Base-by-base conservation (phyloP, 2,797 vertebrate genomes). In the Pipistrellus pygmaeus region DNA sequence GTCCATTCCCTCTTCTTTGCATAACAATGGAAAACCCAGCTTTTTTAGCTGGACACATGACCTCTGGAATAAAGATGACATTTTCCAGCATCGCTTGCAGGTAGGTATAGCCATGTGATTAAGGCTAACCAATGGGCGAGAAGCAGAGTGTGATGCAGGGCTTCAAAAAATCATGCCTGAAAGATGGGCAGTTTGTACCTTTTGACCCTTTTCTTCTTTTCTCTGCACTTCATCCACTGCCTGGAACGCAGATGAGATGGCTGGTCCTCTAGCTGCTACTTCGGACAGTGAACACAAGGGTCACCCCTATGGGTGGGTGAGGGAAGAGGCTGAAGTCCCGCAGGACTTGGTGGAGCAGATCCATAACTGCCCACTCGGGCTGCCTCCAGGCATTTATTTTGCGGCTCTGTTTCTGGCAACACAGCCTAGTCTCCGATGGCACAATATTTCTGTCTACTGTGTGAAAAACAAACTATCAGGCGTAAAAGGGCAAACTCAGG, bases 181-280 rank as follows among this genome's bases (percentile, higher is more conserved):
- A 92, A 68, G 20, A 68, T 0, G 72, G 51, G 38, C 9, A 10
- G 8, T 46, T 41, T 60, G 41, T n/a, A 44, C 72, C n/a, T 81
- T 62, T 83, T 48, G 27, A 51, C 41, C 0, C 1, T 69, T 89
- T 78, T 57, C 60, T 90, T 78, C 60, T 90, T 78, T 11, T 23
- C 44, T 68, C 87, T 32, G 32, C 30, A 11, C 15, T 84, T 78
- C 44, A 17, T 68, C 23, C 15, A 72, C 57, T 92, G 8, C 17
- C 25, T 78, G 46, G 60, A 92, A 93, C 48, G 35, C n/a, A 91
- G 68, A 46, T 57, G 12, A 84, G 60, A 89, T 62, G 35, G 51
- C 14, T 95, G 75, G 80, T 35, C 4, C 51, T 85, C 25, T 12
- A 21, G 27, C 44, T 86, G 66, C 57, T 48, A 27, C 12, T 27